Base-by-base conservation (phyloP, 2,888 invertebrate genomes). In the Serrognathus titanus region DNA sequence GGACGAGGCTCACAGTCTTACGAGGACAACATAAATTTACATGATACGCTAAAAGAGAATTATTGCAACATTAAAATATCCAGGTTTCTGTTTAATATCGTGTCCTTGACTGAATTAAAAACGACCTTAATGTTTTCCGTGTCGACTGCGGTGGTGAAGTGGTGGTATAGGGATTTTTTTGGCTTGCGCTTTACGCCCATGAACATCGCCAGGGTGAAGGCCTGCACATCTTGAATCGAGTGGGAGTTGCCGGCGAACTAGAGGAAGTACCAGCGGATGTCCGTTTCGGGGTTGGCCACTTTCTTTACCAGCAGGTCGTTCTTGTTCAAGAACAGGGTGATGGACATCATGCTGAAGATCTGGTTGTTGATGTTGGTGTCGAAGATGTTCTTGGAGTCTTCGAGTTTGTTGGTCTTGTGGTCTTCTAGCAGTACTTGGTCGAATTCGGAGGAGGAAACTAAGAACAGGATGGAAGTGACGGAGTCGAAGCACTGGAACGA, bases 401-500 rank as follows among this genome's bases (percentile, higher is more conserved):
- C 90, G 66, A 99, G 83, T 64, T 98, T 87, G 81, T 98, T 98
- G 64, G 97, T 97, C 81, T 88, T 87, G 75, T 94, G 87, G 79
- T 96, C 95, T 81, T 96, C 95, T 51, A 93, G 85, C 66, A 96
- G 82, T 69, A 96, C 94, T 82, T 98, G 97, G 81, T 99, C 98
- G 79, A 94, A 98, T 81, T 98, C 98, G 48, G 95, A 96, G 48
- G 95, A 94, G 4, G 97, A 97, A 9, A 97, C 97, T 66, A 99
- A 85, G 80, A 98, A 99, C 69, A 98, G 82, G 78, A 98, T 97
- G 55, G 97, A 96, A 45, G 97, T 98, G 58, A 97, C 95, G 39
- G 92, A 93, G 74, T 97, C 94, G 80, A 98, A 98, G 80, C 97
- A 98, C 80, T 93, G 94, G 74, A 95, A 94, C 98, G 98, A 99